These are phyloP conservation scores for Gastracanthus pulcherrimus DNA, from an alignment of 2,888 invertebrate genomes.

Conservation along the genomic window DNA sequence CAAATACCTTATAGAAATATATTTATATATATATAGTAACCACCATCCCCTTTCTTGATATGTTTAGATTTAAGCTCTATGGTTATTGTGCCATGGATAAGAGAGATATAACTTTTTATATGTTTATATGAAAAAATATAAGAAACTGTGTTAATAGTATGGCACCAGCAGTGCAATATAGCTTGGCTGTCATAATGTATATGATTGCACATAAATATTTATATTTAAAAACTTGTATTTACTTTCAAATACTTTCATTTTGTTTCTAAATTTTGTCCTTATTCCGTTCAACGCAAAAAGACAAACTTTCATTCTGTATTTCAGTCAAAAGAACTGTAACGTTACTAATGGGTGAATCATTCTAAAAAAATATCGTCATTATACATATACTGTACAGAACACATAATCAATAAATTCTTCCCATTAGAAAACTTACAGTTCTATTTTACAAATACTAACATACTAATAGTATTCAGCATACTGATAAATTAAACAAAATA, in stretches of 20 bases:
- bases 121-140: constrained; percentile 19
- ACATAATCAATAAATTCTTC: neutral
- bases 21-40: constrained; percentile 12
- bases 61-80: constrained; percentile 11
- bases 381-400: neutral
- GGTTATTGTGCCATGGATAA: constrained; percentile 1
- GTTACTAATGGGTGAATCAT: constrained; percentile 17
- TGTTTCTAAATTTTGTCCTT: constrained; percentile 10
- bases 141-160: neutral
- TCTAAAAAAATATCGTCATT: constrained; percentile 21
- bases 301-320: constrained; percentile 9
- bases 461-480: constrained; percentile 5
- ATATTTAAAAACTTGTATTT: constrained; percentile 24
- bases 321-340: constrained; percentile 9
- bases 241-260: constrained; percentile 53
- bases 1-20: neutral
- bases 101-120: constrained; percentile 19
- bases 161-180: constrained; percentile 1
- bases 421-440: constrained; percentile 27
- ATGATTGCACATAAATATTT: constrained; percentile 41
- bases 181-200: constrained; percentile 4
- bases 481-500: constrained; percentile 28
- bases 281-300: neutral
- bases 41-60: constrained; percentile 25
- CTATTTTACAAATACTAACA: constrained; percentile 8